Evolutionary conservation across 2,888 invertebrate genomes (phyloP), one percentile per base, ranked within the genome.

Genomic region (Cephus spinipes): DNA sequence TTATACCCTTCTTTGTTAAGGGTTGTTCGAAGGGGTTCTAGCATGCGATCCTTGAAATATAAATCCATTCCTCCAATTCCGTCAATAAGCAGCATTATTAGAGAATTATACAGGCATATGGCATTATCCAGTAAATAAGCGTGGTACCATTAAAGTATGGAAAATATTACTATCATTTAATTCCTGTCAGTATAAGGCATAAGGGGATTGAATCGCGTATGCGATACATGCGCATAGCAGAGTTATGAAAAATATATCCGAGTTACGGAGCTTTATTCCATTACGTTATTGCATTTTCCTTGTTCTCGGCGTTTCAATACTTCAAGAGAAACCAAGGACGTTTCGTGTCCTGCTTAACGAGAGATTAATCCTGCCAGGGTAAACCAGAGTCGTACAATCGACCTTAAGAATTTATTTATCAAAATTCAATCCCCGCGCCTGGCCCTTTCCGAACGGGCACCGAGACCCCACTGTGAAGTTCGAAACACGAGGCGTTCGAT

Each of bases 1-100:
- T 79, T 74, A 68, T 74, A 68, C 76, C 74, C 79, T 81, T 78
- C 15, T 23, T 55, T 23, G 55, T 55, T 55, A 55, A 55, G 55
- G 55, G 23, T 23, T 23, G 55, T 1, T 55, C 23, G 55, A 55
- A 55, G 55, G 55, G 55, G 23, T 55, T 55, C 55, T 4, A 55
- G 55, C 55, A 55, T 23, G 55, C 55, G 9, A 55, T 55, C 55
- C 23, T 23, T 55, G 23, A 55, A 55, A 55, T 23, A 55, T 23
- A 55, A 55, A 55, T 23, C 55, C 23, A 23, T 23, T 9, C 9
- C 55, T 55, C 23, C 9, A 9, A 55, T 23, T 23, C 23, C 55
- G 55, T 23, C 55, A 23, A 55, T 55, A 9, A 55, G 23, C 23
- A 55, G 23, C 2, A 55, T 23, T 55, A 55, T 55, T 55, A 1